A percentile compares a stretch with the other conserved stretches of the same genome.
Evolutionary conservation across 1,140 invertebrate genomes (phyloP).

Genomic region (Tribolium castaneum): DNA sequence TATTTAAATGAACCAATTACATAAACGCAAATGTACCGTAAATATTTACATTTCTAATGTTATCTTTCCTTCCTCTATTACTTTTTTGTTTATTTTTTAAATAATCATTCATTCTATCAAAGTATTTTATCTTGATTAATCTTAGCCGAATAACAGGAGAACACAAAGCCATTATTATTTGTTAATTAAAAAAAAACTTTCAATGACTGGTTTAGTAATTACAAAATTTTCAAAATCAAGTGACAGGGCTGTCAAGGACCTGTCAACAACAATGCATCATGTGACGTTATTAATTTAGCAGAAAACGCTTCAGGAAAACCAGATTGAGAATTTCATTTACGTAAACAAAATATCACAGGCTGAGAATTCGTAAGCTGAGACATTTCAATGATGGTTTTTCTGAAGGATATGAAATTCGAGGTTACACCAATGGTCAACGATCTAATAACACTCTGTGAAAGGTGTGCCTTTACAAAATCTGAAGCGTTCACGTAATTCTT

Average conservation of each 20-base stretch:
- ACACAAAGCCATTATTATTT: too few species aligned
- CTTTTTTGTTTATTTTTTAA: too few species aligned
- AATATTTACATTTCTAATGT: neutral
- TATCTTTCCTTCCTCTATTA: too few species aligned
- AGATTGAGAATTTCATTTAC: neutral
- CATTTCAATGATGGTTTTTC: neutral
- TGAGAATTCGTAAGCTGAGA: neutral
- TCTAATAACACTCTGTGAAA: neutral
- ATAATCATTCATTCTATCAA: too few species aligned
- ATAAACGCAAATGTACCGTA: neutral
- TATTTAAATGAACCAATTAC: neutral
- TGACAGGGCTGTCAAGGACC: neutral
- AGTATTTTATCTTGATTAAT: too few species aligned
- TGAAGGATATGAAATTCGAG: slow-evolving; percentile 2
- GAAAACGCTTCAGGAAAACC: neutral
- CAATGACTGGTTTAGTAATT: too few species aligned
- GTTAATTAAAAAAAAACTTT: too few species aligned
- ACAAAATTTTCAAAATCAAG: neutral
- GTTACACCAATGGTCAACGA: slow-evolving; percentile 13
- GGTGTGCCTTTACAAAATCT: neutral
- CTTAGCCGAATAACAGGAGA: too few species aligned
- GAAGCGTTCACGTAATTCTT: neutral
- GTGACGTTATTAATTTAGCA: neutral
- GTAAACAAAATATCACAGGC: neutral
- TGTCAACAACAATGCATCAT: neutral